Conservation (phyloP, 2,113 vertebrate genomes). For the Sinocyclocheilus maitianheensis region DNA sequence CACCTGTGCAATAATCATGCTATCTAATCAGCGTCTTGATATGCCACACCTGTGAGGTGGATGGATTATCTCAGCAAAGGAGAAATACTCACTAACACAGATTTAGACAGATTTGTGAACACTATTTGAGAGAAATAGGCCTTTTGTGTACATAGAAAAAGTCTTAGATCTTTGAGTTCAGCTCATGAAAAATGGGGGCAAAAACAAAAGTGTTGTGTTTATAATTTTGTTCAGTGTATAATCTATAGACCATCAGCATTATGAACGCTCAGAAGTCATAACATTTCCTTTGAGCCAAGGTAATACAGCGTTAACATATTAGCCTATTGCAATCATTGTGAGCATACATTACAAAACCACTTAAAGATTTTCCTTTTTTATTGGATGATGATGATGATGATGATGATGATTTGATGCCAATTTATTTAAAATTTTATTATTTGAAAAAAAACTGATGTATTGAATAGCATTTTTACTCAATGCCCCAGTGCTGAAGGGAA, state of each 20-base stretch:
- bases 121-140: too few relatives aligned
- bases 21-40: too few relatives aligned
- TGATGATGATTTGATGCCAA: constrained; percentile 1
- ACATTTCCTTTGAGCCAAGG: too few relatives aligned
- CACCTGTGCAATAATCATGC: too few relatives aligned
- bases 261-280: background rate
- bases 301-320: background rate
- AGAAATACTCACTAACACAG: too few relatives aligned
- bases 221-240: background rate
- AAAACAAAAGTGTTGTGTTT: too few relatives aligned
- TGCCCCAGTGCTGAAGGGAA: constrained; percentile 51
- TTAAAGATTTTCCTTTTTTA: background rate
- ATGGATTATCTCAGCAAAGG: too few relatives aligned
- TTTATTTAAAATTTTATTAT: background rate
- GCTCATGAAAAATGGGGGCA: too few relatives aligned
- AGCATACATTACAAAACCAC: background rate
- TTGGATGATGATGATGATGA: background rate
- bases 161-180: too few relatives aligned
- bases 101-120: too few relatives aligned
- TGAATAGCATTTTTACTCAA: background rate
- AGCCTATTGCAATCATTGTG: background rate
- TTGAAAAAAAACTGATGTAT: background rate
- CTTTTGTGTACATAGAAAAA: too few relatives aligned
- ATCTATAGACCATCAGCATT: background rate
- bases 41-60: too few relatives aligned